phyloP scores from a whole-genome alignment of 2,888 invertebrate species.

The Heliconius hortense region DNA sequence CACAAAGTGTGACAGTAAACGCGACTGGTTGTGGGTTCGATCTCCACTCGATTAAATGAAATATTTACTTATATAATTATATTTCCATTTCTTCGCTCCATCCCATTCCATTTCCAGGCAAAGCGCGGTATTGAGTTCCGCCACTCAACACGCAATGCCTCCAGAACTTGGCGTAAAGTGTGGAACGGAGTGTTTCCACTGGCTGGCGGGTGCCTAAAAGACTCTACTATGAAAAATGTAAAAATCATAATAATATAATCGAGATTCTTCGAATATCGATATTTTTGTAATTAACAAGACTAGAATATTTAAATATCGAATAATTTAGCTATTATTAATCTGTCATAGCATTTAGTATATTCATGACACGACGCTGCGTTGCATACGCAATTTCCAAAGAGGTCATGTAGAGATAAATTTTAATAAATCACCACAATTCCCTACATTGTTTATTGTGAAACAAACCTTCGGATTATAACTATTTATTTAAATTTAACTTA shows the following conservation, averaged over 20 bases:
- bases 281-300: neutral
- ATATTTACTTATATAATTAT: too few relatives aligned
- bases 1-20: too few relatives aligned
- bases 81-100: too few relatives aligned
- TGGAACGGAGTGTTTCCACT: too few relatives aligned
- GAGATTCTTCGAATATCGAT: neutral
- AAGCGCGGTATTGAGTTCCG: too few relatives aligned
- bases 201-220: too few relatives aligned
- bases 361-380: slow-evolving; percentile 30
- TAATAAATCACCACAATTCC: slow-evolving; percentile 55
- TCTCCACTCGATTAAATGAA: too few relatives aligned
- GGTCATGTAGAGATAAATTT: slow-evolving; percentile 47
- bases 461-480: slow-evolving; percentile 49
- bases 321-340: slow-evolving; percentile 22
- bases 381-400: slow-evolving; percentile 41
- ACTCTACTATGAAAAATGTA: neutral
- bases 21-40: too few relatives aligned
- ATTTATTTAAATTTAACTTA: slow-evolving; percentile 49
- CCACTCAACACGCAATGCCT: too few relatives aligned
- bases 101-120: too few relatives aligned
- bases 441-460: slow-evolving; percentile 52
- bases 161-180: too few relatives aligned
- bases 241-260: neutral
- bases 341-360: slow-evolving; percentile 25
- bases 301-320: neutral